Evolutionary conservation across 2,888 invertebrate genomes (phyloP), one percentile per base, ranked within the genome.

Genomic region (Agrotis exclamationis): DNA sequence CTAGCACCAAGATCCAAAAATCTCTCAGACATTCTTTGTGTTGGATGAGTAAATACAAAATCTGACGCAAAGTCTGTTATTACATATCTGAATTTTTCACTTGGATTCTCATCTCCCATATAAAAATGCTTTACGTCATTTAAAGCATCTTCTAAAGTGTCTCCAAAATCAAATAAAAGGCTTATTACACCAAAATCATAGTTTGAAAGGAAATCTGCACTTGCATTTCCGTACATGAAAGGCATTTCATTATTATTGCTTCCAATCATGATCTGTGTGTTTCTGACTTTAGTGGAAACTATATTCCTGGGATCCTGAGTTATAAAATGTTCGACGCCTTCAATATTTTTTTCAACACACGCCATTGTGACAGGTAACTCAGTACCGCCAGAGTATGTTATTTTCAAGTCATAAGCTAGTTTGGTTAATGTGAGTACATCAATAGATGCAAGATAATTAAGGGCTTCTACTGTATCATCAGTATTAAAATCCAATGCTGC

Each of bases 271-370:
- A 81, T 16, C 7, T 44, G 54, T 6, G 59, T 70, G 4, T 51
- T 58, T 11, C 14, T 59, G 20, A 24, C 24, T 24, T 24, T 24
- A 24, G 24, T 3, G 3, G 24, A 24, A 24, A 24, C 24, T 24
- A 24, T 51, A 28, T 74, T 69, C 20, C 22, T 60, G 33, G 80
- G 74, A 22, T 81, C n/a, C 0, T 70, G 62, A 0, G 71, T 57
- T 14, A 81, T 24, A 9, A 81, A 81, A 48, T 24, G 39, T 53
- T 81, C 80, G 20, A 77, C 70, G 1, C 71, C 71, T 2, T 77
- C 64, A 24, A 72, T 70, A 2, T 45, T 28, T 7, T 74, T 60
- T 59, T 80, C 80, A n/a, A 80, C 33, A 22, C 80, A 80, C 0
- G 76, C 64, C 18, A 58, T 24, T 24, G 28, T 59, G 7, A 14